These are phyloP conservation scores for Euphydryas editha DNA, from an alignment of 2,888 invertebrate genomes.

Conservation along the genomic window DNA sequence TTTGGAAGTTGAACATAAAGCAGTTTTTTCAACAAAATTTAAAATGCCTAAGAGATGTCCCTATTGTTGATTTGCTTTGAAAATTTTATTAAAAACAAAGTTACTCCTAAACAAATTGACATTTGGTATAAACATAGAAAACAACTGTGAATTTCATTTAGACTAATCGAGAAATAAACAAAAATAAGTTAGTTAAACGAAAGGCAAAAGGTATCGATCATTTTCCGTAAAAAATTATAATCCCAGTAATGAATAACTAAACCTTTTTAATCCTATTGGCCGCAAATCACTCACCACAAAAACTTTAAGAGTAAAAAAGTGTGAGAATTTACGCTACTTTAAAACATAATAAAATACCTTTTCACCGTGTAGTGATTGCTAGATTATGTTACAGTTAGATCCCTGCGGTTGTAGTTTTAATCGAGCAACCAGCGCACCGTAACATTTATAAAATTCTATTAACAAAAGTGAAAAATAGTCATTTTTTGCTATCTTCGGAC, in stretches of 20 bases:
- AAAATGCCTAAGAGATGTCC: too few relatives aligned
- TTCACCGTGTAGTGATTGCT: not conserved
- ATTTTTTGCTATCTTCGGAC: not conserved
- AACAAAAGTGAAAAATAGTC: not conserved
- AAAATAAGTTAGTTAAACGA: too few relatives aligned
- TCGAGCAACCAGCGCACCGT: not conserved
- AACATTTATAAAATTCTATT: slow-evolving; percentile 6
- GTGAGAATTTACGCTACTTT: not conserved
- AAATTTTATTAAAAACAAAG: too few relatives aligned
- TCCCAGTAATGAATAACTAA: not conserved
- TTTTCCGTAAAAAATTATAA: not conserved
- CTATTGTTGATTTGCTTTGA: too few relatives aligned
- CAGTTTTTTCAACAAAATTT: too few relatives aligned
- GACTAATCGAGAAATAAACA: too few relatives aligned
- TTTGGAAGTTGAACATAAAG: too few relatives aligned
- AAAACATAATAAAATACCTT: not conserved
- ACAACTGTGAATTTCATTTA: too few relatives aligned
- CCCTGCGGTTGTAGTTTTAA: slow-evolving; percentile 7
- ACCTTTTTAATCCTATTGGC: not conserved
- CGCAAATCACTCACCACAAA: not conserved
- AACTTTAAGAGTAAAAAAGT: not conserved
- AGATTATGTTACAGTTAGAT: not conserved
- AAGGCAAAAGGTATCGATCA: too few relatives aligned
- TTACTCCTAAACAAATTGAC: too few relatives aligned
- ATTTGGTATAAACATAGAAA: too few relatives aligned